phyloP scores from a whole-genome alignment of 2,888 invertebrate species.

The Orthosia cruda region DNA sequence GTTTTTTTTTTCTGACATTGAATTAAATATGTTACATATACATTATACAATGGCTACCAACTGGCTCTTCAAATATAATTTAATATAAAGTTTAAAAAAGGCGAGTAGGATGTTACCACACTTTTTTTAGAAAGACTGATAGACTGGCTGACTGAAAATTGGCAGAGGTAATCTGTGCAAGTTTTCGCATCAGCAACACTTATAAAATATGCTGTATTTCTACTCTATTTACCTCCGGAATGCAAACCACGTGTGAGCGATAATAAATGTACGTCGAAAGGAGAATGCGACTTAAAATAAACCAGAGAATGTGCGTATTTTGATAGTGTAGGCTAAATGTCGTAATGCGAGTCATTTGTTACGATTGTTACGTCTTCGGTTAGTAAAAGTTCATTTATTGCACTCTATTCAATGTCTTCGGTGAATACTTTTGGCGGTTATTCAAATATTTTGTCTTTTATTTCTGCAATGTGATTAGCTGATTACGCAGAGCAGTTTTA shows the following conservation, averaged over 20 bases:
- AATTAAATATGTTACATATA: background rate
- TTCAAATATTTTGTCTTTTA: slow-evolving; percentile 31
- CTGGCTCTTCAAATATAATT: background rate
- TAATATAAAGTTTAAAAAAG: background rate
- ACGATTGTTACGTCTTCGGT: background rate
- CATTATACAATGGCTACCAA: background rate
- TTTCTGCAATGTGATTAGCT: background rate
- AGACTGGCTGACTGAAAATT: background rate
- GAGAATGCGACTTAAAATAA: slow-evolving; percentile 50
- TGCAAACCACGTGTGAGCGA: slow-evolving; percentile 31
- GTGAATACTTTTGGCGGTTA: slow-evolving; percentile 18
- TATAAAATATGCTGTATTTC: slow-evolving; percentile 2
- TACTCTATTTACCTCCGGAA: slow-evolving; percentile 21
- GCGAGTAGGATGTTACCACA: background rate
- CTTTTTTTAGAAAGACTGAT: background rate
- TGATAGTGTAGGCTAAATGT: slow-evolving; percentile 13
- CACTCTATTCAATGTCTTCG: background rate
- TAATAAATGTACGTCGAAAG: slow-evolving; percentile 9
- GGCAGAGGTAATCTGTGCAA: slow-evolving; percentile 1
- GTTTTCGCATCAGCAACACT: slow-evolving; percentile 3
- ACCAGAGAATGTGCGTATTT: slow-evolving; percentile 35
- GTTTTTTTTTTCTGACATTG: background rate
- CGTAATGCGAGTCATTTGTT: slow-evolving; percentile 28
- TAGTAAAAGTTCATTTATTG: slow-evolving; percentile 15
- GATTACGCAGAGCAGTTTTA: background rate